These are phyloP conservation scores for Agrotis exclamationis DNA, from an alignment of 2,888 invertebrate species.

Conservation along the genomic window DNA sequence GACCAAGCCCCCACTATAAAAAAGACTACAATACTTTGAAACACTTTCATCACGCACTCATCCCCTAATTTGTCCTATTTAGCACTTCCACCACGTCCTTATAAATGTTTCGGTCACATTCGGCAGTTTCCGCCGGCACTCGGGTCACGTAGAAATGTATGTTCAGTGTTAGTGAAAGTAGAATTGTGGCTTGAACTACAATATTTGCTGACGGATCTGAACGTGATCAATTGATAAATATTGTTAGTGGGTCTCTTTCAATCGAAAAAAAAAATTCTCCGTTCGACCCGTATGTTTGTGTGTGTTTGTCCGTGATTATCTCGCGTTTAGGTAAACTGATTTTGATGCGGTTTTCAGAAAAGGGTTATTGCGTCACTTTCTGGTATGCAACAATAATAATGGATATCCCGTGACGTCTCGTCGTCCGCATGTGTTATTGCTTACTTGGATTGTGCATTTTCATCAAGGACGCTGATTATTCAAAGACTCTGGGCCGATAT, in stretches of 20 bases:
- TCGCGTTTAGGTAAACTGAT: too few relatives aligned
- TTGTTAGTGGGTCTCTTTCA: background rate
- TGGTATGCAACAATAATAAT: too few relatives aligned
- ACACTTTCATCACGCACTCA: background rate
- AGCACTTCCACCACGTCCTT: conserved; percentile 25
- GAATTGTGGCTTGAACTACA: background rate
- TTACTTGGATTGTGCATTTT: too few relatives aligned
- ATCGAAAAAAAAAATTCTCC: too few relatives aligned
- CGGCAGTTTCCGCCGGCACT: conserved; percentile 3
- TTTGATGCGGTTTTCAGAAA: too few relatives aligned
- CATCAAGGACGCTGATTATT: too few relatives aligned
- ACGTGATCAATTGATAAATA: background rate
- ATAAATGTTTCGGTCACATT: conserved; percentile 23
- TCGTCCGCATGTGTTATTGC: too few relatives aligned
- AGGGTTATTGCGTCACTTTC: too few relatives aligned
- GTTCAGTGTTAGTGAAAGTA: conserved; percentile 32
- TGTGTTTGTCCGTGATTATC: too few relatives aligned
- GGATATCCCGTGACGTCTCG: too few relatives aligned
- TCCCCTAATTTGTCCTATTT: conserved; percentile 16
- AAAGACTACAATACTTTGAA: background rate
- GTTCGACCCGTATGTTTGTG: too few relatives aligned
- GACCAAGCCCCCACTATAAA: background rate
- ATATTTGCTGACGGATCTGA: conserved; percentile 14
- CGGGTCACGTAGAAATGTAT: conserved; percentile 46
- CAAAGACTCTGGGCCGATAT: too few relatives aligned